A percentile compares a stretch with the other conserved stretches of the same genome.
Evolutionary conservation across 2,113 vertebrate species (phyloP).

Genomic region (Rhynchomys soricoides): DNA sequence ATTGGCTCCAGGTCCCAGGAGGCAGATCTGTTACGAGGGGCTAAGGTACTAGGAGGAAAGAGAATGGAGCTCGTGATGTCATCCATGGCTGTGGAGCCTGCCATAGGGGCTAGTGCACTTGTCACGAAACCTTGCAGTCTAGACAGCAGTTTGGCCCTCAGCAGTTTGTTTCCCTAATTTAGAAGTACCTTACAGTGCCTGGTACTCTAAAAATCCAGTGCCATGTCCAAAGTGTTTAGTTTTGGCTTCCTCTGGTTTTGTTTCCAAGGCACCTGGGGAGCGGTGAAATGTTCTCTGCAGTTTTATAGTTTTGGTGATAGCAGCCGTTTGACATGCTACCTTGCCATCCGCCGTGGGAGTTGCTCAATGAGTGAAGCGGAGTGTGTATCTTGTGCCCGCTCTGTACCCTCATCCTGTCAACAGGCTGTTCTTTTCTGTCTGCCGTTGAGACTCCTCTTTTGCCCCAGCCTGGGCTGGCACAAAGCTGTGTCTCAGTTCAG

Average conservation of each 20-base stretch:
- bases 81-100: neutral
- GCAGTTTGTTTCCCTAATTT: neutral
- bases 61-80: neutral
- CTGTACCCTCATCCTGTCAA: rapidly evolving
- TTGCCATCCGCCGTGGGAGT: rapidly evolving
- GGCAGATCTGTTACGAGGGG: neutral
- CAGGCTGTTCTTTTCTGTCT: neutral
- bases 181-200: neutral
- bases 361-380: neutral
- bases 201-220: neutral
- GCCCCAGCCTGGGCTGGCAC: neutral
- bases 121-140: too few species aligned
- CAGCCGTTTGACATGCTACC: neutral
- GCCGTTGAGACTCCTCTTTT: neutral
- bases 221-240: neutral
- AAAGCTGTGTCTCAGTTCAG: neutral
- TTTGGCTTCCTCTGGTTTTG: neutral
- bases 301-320: neutral
- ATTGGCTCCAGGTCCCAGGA: neutral
- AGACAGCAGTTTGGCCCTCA: neutral
- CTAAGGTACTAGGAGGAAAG: neutral
- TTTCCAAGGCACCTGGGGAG: neutral
- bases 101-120: neutral
- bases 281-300: neutral
- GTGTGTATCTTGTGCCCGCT: neutral